A percentile compares a stretch with the other conserved stretches of the same genome.
Evolutionary conservation across 2,113 vertebrate species (phyloP).

Genomic region (Dermatemys mawii): DNA sequence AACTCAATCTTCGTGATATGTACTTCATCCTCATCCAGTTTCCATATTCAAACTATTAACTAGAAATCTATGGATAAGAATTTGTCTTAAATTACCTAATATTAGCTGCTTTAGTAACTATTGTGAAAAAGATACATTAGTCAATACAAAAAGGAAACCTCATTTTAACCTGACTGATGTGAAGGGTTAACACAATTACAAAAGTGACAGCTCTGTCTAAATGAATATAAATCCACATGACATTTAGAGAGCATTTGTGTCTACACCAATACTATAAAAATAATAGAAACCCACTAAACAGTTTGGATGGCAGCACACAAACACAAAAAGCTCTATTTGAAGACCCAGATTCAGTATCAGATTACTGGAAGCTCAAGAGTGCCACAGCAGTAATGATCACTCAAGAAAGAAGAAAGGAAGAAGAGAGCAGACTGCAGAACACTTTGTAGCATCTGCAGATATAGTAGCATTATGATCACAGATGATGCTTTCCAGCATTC

Average conservation of each 20-base stretch:
- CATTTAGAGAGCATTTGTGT: background rate
- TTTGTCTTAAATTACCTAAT: background rate
- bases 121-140: background rate
- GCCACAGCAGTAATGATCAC: background rate
- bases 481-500: background rate
- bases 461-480: background rate
- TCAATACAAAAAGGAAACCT: background rate
- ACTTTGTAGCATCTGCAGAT: background rate
- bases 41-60: background rate
- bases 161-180: background rate
- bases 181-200: slow-evolving; percentile 21
- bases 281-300: background rate
- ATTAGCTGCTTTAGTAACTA: background rate
- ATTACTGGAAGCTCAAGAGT: no score
- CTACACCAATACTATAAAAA: background rate
- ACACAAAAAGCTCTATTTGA: background rate
- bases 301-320: background rate
- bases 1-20: background rate
- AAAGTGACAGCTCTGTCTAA: background rate
- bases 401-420: background rate
- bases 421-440: background rate
- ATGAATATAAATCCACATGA: slow-evolving; percentile 13
- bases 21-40: background rate
- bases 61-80: background rate
- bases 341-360: background rate